Base-by-base conservation (phyloP, 2,888 invertebrate genomes). In the Eupithecia inturbata region DNA sequence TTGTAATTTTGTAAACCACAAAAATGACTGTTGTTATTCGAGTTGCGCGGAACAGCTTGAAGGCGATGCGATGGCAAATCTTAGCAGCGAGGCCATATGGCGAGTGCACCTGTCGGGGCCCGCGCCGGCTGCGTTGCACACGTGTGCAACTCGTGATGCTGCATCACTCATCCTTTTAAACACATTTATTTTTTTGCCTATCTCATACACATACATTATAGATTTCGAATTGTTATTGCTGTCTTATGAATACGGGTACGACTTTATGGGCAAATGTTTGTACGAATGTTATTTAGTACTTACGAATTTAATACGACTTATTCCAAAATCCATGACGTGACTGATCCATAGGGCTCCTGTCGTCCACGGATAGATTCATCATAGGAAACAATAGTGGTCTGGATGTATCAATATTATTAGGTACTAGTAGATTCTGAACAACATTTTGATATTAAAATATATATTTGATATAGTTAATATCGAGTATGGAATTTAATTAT, bases 121-220 rank as follows among this genome's bases (percentile, higher is more conserved):
- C 82, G 57, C 82, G 84, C 79, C 28, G 79, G 12, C 53, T 57
- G 57, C 49, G 49, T 22, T 22, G 81, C 80, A 86, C 89, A 89
- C 89, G 89, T 89, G 89, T 84, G 83, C 81, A 74, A 76, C 80
- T 83, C 82, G 77, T 78, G 82, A 82, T 57, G 57, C 83, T 82
- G 82, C 86, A 87, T 86, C 84, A 83, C 85, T 87, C 83, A 84
- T 83, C 79, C 77, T 80, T 77, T 83, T 84, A 80, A 76, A 70
- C 71, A 76, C 77, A 75, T 75, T 76, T 80, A 82, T 81, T 80
- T 86, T 84, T 83, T 57, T 57, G 26, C 5, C 22, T 14, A 5
- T 57, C 4, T 57, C 14, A 80, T 82, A n/a, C n/a, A n/a, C n/a
- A n/a, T n/a, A n/a, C n/a, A n/a, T n/a, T n/a, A 81, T 81, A 82